phyloP scores from a whole-genome alignment of 1,140 invertebrate species.

The Centruroides sculpturatus region DNA sequence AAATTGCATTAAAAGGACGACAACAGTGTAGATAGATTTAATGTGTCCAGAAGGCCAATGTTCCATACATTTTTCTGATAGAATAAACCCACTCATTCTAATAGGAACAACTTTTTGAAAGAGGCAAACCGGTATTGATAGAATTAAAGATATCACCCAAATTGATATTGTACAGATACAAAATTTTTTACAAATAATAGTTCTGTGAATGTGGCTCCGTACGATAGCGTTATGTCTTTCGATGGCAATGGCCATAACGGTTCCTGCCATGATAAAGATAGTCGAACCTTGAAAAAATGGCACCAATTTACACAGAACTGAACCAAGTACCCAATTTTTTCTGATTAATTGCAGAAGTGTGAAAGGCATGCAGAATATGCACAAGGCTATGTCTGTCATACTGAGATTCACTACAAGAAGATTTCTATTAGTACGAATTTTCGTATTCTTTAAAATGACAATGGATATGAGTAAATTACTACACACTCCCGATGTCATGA shows the following conservation, averaged over 20 bases:
- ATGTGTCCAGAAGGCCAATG: constrained; percentile 28
- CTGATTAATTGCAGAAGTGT: constrained; percentile 34
- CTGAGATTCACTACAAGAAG: constrained; percentile 36
- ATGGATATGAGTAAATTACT: constrained; percentile 7
- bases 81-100: constrained; percentile 22
- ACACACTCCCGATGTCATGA: constrained; percentile 3
- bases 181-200: not conserved
- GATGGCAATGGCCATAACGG: constrained; percentile 43
- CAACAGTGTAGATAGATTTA: constrained; percentile 35
- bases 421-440: constrained; percentile 2
- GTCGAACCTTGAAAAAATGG: constrained; percentile 41
- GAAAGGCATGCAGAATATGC: constrained; percentile 42
- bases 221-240: constrained; percentile 28
- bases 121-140: constrained; percentile 36
- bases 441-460: constrained; percentile 5
- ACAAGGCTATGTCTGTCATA: constrained; percentile 41
- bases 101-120: constrained; percentile 32
- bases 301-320: constrained; percentile 39
- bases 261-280: constrained; percentile 44
- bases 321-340: constrained; percentile 28
- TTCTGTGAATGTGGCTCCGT: not conserved
- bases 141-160: constrained; percentile 37
- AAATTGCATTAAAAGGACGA: constrained; percentile 38
- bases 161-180: constrained; percentile 30
- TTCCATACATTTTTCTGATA: constrained; percentile 33